Evolutionary conservation across 2,888 invertebrate genomes (phyloP), one percentile per base, ranked within the genome.

Genomic region (Charanyca ferruginea): DNA sequence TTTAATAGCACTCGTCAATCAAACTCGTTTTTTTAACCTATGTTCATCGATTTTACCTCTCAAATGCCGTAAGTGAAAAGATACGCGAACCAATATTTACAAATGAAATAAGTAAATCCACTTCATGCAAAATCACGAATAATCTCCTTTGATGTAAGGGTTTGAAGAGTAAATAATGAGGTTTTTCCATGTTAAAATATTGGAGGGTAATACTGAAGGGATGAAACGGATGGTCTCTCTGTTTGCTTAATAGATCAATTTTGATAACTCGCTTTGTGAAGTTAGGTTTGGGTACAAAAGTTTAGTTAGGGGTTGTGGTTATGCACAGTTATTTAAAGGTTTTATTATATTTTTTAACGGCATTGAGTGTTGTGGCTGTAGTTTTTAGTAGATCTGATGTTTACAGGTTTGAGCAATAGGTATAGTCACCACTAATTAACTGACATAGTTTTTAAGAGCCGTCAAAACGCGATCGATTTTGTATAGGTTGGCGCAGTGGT

Each of bases 171-270:
- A 68, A 79, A 73, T 61, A 73, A 73, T 68, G 58, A 55, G 67
- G 54, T 72, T 62, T 76, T 76, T 51, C 28, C 51, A 68, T 68
- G 72, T 66, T 79, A 72, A 77, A 80, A 80, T 80, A 67, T 70
- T 44, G 70, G 51, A 59, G 44, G 45, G 53, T 58, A 38, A 23
- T 44, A n/a, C 22, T 47, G 44, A 28, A 65, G 32, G 57, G 48
- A 59, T 55, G 47, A 35, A 55, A 42, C 25, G 73, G 55, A 48
- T 73, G 44, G 64, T 71, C 66, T 58, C 48, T 8, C 25, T 62
- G 71, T 74, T 76, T 75, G 71, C 38, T 28, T 61, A 57, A 52
- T 48, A 67, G 13, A 69, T 49, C 60, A 72, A 73, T 72, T 73
- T 66, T 66, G 73, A 73, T 73, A 61, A 73, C 28, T 60, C 52